Percentiles rank a stretch among this genome's conserved stretches.
These are phyloP conservation scores for Hirtodrosophila confusa DNA, from an alignment of 2,888 invertebrate genomes.

Conservation along the genomic window DNA sequence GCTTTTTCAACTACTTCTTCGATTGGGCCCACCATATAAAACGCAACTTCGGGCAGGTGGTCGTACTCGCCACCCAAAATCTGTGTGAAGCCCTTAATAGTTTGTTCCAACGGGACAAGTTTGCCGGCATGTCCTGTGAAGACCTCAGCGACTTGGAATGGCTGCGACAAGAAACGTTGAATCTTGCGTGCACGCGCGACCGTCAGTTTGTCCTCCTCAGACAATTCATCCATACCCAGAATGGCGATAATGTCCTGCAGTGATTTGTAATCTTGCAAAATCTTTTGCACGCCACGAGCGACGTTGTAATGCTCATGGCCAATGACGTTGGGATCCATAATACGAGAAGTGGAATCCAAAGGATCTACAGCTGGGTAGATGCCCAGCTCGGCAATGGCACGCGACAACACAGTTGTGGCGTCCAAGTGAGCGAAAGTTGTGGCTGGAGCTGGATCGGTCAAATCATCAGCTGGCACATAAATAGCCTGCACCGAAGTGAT, in stretches of 20 bases:
- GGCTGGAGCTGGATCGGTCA: constrained; percentile 98
- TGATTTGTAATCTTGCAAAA: constrained; percentile 92
- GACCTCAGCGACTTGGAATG: constrained; percentile 96
- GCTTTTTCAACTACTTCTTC: constrained; percentile 95
- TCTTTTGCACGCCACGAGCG: constrained; percentile 96
- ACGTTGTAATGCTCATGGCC: constrained; percentile 94
- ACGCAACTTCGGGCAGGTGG: constrained; percentile 96
- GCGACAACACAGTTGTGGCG: constrained; percentile 96
- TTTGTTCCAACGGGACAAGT: constrained; percentile 93
- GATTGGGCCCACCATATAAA: constrained; percentile 98
- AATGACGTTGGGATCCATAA: constrained; percentile 96
- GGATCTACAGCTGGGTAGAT: constrained; percentile 98
- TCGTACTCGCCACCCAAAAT: constrained; percentile 94
- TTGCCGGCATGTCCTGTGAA: constrained; percentile 97
- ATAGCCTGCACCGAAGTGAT: constrained; percentile 98
- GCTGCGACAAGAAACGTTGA: constrained; percentile 96
- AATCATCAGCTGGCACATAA: constrained; percentile 97
- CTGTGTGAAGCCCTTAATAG: constrained; percentile 94
- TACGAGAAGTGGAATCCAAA: constrained; percentile 96
- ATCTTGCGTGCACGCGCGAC: constrained; percentile 97
- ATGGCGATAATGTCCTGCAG: constrained; percentile 96
- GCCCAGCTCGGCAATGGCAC: constrained; percentile 96
- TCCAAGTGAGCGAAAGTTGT: constrained; percentile 98
- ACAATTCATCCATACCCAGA: constrained; percentile 97
- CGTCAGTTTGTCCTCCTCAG: constrained; percentile 97